Evolutionary conservation across 2,888 invertebrate genomes (phyloP).

Genomic region (Drosophila infuscata): DNA sequence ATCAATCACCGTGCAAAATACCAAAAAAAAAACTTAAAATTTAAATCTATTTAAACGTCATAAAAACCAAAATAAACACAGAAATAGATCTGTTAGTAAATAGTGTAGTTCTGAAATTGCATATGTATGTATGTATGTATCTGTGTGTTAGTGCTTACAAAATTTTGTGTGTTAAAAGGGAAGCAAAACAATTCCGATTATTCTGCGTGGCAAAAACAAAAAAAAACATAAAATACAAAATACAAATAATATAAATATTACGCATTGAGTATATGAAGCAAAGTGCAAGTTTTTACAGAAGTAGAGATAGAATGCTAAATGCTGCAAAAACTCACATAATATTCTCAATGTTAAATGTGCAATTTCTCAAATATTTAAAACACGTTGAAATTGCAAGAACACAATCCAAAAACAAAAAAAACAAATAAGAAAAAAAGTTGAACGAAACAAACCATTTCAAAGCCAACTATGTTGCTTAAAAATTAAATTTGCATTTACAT

Average conservation of each 20-base stretch:
- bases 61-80: constrained; percentile 23
- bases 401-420: constrained; percentile 26
- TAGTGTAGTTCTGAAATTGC: constrained; percentile 50
- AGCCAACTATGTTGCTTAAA: constrained; percentile 32
- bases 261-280: constrained; percentile 40
- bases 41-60: constrained; percentile 48
- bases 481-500: constrained; percentile 26
- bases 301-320: not conserved
- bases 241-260: constrained; percentile 9
- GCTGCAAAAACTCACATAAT: constrained; percentile 15
- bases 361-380: constrained; percentile 26
- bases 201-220: constrained; percentile 9
- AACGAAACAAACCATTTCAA: constrained; percentile 9
- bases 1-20: constrained; percentile 66
- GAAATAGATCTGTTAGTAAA: constrained; percentile 50
- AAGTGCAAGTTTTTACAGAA: constrained; percentile 24
- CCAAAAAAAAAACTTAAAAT: constrained; percentile 45
- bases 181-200: constrained; percentile 17
- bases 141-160: constrained; percentile 23
- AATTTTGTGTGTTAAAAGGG: constrained; percentile 36
- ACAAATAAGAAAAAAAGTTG: not conserved
- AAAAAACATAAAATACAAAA: constrained; percentile 2
- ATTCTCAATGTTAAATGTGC: constrained; percentile 57
- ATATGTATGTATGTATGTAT: constrained; percentile 34
- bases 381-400: constrained; percentile 17